These are phyloP conservation scores for Aselliscus stoliczkanus DNA, from an alignment of 2,797 vertebrate genomes.

Conservation along the genomic window DNA sequence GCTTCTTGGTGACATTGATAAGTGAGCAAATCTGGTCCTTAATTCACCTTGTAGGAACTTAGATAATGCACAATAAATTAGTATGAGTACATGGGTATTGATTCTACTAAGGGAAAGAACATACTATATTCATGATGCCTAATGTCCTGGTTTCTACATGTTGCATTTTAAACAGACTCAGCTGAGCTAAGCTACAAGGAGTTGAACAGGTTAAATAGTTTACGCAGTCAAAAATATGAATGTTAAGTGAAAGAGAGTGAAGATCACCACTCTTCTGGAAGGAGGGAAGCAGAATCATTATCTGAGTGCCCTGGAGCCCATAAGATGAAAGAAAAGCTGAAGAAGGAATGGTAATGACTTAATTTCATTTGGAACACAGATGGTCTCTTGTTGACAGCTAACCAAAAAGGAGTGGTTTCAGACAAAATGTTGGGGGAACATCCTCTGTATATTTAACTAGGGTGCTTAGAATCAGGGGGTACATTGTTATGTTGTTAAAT, in stretches of 20 bases:
- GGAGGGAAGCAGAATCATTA: not conserved
- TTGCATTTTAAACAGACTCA: not conserved
- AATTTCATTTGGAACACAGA: conserved; percentile 27
- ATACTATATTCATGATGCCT: not conserved
- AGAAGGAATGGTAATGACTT: not conserved
- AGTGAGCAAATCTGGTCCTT: not conserved
- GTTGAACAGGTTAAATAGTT: conserved; percentile 2
- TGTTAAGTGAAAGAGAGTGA: not conserved
- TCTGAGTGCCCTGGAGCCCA: conserved; percentile 6
- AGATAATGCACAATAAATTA: not conserved
- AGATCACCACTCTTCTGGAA: not conserved
- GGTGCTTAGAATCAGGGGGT: not conserved
- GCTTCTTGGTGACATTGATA: not conserved
- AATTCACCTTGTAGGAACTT: not conserved
- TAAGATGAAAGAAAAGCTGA: conserved; percentile 34
- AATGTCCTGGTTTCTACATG: not conserved
- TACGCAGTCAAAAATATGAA: conserved; percentile 14
- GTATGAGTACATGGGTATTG: not conserved
- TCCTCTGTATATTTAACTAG: not conserved
- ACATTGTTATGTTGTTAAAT: not conserved
- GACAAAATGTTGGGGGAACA: conserved; percentile 32
- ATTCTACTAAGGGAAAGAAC: not conserved
- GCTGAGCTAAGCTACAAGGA: not conserved
- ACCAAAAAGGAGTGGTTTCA: conserved; percentile 24
- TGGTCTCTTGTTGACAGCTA: conserved; percentile 16